phyloP scores from a whole-genome alignment of 2,113 vertebrate genomes.

The Callorhinus ursinus region DNA sequence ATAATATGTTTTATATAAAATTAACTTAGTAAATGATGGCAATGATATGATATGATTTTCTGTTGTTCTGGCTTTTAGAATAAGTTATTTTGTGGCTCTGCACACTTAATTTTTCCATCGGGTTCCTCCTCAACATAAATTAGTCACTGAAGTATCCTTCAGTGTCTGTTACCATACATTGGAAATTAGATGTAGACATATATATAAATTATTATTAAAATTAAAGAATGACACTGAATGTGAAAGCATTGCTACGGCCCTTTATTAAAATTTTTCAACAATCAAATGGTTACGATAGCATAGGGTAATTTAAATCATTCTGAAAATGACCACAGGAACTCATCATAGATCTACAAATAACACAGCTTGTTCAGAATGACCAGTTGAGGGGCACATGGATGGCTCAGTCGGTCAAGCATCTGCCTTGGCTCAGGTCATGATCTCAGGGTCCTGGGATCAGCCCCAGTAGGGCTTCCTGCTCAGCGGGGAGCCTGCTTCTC shows the following conservation, averaged over 20 bases:
- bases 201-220: neutral
- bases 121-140: neutral
- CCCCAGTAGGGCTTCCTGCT: too few species aligned
- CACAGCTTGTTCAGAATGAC: neutral
- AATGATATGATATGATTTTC: neutral
- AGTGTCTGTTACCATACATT: neutral
- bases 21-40: neutral
- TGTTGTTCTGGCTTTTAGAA: neutral
- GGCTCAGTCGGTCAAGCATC: too few species aligned
- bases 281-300: neutral
- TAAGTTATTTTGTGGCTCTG: neutral
- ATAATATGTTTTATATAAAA: neutral
- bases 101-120: neutral
- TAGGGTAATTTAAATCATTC: neutral
- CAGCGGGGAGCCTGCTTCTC: too few species aligned
- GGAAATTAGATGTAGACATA: neutral
- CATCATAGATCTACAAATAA: neutral
- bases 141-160: neutral
- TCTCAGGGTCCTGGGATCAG: too few species aligned
- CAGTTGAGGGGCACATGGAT: too few species aligned
- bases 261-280: neutral
- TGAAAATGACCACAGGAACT: neutral
- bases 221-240: neutral
- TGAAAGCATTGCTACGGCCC: neutral
- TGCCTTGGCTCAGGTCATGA: too few species aligned